phyloP scores from a whole-genome alignment of 2,797 vertebrate species.

The Leuciscus waleckii region DNA sequence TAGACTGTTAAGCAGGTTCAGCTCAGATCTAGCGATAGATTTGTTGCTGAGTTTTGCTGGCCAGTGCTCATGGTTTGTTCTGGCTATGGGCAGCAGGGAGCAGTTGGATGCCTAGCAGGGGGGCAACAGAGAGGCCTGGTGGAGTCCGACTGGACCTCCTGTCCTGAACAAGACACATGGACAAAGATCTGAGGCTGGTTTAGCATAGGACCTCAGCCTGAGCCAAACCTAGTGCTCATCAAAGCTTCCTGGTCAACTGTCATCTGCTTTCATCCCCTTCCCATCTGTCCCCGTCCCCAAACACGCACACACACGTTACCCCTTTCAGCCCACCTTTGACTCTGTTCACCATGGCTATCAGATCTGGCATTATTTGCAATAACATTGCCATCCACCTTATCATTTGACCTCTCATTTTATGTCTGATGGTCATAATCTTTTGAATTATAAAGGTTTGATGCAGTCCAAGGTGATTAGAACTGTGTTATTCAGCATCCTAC shows the following conservation, averaged over 20 bases:
- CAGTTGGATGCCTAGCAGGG: slow-evolving; percentile 55
- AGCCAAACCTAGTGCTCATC: slow-evolving; percentile 60
- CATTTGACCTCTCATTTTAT: slow-evolving; percentile 18
- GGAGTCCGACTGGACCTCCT: slow-evolving; percentile 55
- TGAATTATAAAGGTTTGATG: slow-evolving; percentile 24
- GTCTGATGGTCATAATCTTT: slow-evolving; percentile 12
- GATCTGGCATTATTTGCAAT: slow-evolving; percentile 20
- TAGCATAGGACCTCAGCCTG: slow-evolving; percentile 52
- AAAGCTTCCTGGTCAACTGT: slow-evolving; percentile 59
- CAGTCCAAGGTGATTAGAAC: slow-evolving; percentile 31
- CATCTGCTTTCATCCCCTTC: slow-evolving; percentile 53
- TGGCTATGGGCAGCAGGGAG: slow-evolving; percentile 40
- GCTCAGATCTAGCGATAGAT: background rate
- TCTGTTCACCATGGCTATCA: background rate
- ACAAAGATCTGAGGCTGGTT: slow-evolving; percentile 60
- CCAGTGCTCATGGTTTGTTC: slow-evolving; percentile 10
- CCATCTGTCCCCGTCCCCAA: slow-evolving; percentile 56
- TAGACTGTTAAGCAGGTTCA: background rate
- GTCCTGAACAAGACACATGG: slow-evolving; percentile 55
- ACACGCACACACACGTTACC: slow-evolving; percentile 30
- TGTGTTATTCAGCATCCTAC: slow-evolving; percentile 19
- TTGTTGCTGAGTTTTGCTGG: background rate
- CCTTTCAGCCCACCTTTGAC: slow-evolving; percentile 47
- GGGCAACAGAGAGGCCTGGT: slow-evolving; percentile 45
- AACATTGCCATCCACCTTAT: background rate